Base-by-base conservation (phyloP, 2,113 vertebrate genomes). In the Formicarius rufipectus region DNA sequence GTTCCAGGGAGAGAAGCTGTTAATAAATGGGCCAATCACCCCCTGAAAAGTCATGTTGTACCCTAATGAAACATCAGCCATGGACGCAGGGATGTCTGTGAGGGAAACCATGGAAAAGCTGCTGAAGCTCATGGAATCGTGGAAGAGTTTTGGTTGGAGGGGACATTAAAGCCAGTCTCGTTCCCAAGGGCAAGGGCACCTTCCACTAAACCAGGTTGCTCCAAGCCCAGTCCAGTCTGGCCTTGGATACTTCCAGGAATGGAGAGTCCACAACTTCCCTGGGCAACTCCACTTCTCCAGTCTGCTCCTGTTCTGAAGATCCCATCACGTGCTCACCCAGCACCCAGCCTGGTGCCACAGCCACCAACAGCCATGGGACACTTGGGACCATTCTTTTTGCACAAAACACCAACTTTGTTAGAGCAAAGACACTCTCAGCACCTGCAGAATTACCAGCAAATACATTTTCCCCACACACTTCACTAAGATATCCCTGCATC, bases 401-500 rank as follows among this genome's bases (percentile, higher is more conserved):
- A 27, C 37, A n/a, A 84, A 89, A 74, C 3, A 1, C 1, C 24
- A 31, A 6, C 2, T 5, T 22, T 50, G n/a, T 3, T 0, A 7
- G 7, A 21, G 24, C 56, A 52, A 56, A 63, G 4, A 2, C 2
- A 3, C 35, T 76, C 69, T 76, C 45, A 60, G 24, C 56, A 22
- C 11, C 14, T 12, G 42, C 2, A 4, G 52, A 35, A 23, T 30
- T 35, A 28, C 4, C 33, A 55, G 12, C 13, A 39, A 47, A 50
- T 4, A 5, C 4, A 0, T 58, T 96, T 76, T 58, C 0, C 0
- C 44, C 1, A 1, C 33, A 50, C 5, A 3, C 19, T 28, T 64
- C 49, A 21, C 30, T 37, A 27, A 63, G 22, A 31, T 4, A 8
- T 39, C 35, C 6, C 4, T 10, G 37, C 19, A 23, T 15, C 12